Base-by-base conservation (phyloP, 2,888 invertebrate genomes). In the Pandemis corylana region DNA sequence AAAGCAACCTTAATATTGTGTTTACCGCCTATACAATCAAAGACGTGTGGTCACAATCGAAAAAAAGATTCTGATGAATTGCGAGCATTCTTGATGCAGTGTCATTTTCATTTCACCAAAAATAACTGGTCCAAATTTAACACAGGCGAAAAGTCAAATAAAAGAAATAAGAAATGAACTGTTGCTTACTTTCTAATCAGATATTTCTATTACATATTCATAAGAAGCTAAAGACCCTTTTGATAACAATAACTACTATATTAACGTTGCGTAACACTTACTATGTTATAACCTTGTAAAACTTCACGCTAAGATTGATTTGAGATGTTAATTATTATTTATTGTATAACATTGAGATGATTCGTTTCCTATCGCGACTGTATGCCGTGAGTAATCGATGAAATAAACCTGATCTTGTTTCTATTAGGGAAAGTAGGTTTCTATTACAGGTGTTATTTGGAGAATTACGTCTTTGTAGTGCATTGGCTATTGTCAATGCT, bases 381-480 rank as follows among this genome's bases (percentile, higher is more conserved):
- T 36, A 36, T 36, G 28, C 28, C 71, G 73, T 71, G 64, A 75
- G 44, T 70, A 76, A 76, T 76, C 59, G 62, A 51, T 56, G 68
- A 42, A 76, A 73, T 68, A 76, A 73, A 56, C 71, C 44, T 64
- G 71, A 76, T 79, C 80, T 81, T 76, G 77, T 70, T 78, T 73
- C 77, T 77, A 76, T 73, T 75, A 76, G 83, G 72, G 84, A 85
- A 85, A 84, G 83, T 83, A 49, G 49, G 46, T 7, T 64, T 64
- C 64, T 12, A 20, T 46, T 46, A 13, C 20, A 13, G 28, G 46
- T 59, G 28, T 59, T 10, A 59, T 59, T 20, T 59, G 10, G 28
- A 10, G 28, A 59, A 20, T 28, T 28, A 20, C 15, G 9, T 9
- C 28, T 59, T 10, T 28, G 28, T 28, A 28, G 28, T 59, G 59